Conservation (phyloP, 30 jellyfish, hydroid and myxozoan species). For the Chironex yamaguchii region DNA sequence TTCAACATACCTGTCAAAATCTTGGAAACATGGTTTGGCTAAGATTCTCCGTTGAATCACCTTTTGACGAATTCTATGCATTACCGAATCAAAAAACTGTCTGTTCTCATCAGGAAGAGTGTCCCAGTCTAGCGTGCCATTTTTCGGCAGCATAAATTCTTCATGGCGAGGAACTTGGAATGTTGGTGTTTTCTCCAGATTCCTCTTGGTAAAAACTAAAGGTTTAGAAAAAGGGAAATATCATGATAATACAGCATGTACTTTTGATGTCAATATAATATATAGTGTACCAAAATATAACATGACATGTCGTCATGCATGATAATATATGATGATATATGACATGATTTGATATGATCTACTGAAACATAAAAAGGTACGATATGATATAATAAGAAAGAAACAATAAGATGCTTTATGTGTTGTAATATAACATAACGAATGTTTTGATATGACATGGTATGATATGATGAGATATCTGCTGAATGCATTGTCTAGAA, state of each 20-base stretch:
- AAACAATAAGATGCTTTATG: too few relatives aligned
- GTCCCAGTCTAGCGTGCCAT: constrained; percentile 84
- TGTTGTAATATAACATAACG: neutral
- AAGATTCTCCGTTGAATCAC: constrained; percentile 84
- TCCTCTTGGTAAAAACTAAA: constrained; percentile 86
- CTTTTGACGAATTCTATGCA: constrained; percentile 76
- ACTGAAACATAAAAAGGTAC: neutral
- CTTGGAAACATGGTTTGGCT: constrained; percentile 96
- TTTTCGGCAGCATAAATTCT: constrained; percentile 54
- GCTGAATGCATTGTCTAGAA: too few relatives aligned
- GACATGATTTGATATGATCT: too few relatives aligned
- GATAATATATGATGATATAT: too few relatives aligned
- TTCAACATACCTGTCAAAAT: constrained; percentile 85
- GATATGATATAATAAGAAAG: neutral
- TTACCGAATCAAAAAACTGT: constrained; percentile 53
- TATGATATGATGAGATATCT: too few relatives aligned
- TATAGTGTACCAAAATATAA: neutral
- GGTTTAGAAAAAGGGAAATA: neutral
- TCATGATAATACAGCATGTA: too few relatives aligned
- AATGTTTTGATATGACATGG: too few relatives aligned
- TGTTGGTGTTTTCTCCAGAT: constrained; percentile 84
- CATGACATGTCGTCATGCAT: too few relatives aligned
- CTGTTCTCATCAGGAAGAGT: constrained; percentile 33
- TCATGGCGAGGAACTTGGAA: constrained; percentile 65
- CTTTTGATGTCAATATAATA: neutral